These are phyloP conservation scores for Chrysopa pallens DNA, from an alignment of 1,140 invertebrate genomes.

Conservation along the genomic window DNA sequence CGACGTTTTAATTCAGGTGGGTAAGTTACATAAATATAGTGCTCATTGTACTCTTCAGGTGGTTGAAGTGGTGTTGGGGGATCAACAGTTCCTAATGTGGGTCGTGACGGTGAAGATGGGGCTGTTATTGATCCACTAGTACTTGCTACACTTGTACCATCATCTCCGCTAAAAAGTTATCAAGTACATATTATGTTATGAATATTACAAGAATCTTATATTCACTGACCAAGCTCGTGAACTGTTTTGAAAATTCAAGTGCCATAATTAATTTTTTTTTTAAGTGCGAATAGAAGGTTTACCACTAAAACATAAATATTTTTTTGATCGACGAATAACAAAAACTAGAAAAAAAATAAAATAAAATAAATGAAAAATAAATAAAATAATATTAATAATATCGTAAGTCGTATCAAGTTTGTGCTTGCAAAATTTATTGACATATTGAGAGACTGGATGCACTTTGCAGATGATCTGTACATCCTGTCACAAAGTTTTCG, in stretches of 20 bases:
- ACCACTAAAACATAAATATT: neutral
- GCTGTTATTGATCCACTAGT: constrained; percentile 39
- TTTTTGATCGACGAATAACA: constrained; percentile 3
- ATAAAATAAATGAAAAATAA: neutral
- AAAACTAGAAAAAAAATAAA: constrained; percentile 1
- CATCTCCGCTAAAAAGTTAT: constrained; percentile 27
- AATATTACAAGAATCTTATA: no score
- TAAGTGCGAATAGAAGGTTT: neutral
- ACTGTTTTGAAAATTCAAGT: no score
- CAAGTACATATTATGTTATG: no score
- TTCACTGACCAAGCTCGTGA: no score
- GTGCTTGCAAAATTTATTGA: no score
- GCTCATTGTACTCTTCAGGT: constrained; percentile 21
- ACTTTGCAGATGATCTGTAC: no score
- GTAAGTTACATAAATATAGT: constrained; percentile 73
- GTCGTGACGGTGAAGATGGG: constrained; percentile 35
- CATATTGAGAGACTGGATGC: no score
- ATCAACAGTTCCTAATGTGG: constrained; percentile 21
- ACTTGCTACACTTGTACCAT: constrained; percentile 39
- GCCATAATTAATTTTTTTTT: neutral
- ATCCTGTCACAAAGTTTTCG: no score
- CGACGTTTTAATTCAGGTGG: constrained; percentile 64
- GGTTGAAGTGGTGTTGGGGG: constrained; percentile 23
- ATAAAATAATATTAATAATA: no score
- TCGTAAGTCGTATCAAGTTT: no score